Evolutionary conservation across 2,113 vertebrate genomes (phyloP).

Genomic region (Brachionichthys hirsutus): DNA sequence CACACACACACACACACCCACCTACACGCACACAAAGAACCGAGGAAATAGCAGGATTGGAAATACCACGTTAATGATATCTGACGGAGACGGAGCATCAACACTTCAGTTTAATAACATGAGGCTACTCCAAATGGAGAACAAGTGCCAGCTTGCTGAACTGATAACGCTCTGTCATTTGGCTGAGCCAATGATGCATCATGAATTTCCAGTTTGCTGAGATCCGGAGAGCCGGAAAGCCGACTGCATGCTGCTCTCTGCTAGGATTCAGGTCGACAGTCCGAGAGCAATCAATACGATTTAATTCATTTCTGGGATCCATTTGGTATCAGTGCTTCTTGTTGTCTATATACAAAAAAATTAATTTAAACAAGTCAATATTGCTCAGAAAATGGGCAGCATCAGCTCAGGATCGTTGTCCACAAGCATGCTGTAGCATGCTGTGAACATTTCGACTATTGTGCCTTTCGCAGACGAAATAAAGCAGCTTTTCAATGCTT

Average conservation of each 20-base stretch:
- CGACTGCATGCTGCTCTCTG: conserved; percentile 8
- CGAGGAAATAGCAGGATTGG: not conserved
- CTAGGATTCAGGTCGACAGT: too few relatives aligned
- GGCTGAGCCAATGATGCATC: conserved; percentile 15
- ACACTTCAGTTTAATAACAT: conserved; percentile 27
- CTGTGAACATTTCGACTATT: conserved; percentile 37
- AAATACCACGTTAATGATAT: conserved; percentile 28
- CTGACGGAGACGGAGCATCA: conserved; percentile 13
- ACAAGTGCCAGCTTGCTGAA: conserved; percentile 40
- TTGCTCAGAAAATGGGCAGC: conserved; percentile 8
- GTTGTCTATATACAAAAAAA: not conserved
- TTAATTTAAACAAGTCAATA: conserved; percentile 1
- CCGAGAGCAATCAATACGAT: conserved; percentile 28
- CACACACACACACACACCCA: too few relatives aligned
- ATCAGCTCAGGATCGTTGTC: conserved; percentile 24
- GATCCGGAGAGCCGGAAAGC: not conserved
- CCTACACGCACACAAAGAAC: too few relatives aligned
- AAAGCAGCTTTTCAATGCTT: conserved; percentile 23
- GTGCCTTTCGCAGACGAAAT: conserved; percentile 42
- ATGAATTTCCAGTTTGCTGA: not conserved
- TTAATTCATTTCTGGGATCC: conserved; percentile 35
- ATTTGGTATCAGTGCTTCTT: conserved; percentile 30
- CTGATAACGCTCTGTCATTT: conserved; percentile 35
- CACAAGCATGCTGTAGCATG: conserved; percentile 8
- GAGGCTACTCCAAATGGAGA: conserved; percentile 33